Percentiles rank a stretch among this genome's conserved stretches.
Conservation (phyloP, 2,113 vertebrate genomes). For the Turnix velox region DNA sequence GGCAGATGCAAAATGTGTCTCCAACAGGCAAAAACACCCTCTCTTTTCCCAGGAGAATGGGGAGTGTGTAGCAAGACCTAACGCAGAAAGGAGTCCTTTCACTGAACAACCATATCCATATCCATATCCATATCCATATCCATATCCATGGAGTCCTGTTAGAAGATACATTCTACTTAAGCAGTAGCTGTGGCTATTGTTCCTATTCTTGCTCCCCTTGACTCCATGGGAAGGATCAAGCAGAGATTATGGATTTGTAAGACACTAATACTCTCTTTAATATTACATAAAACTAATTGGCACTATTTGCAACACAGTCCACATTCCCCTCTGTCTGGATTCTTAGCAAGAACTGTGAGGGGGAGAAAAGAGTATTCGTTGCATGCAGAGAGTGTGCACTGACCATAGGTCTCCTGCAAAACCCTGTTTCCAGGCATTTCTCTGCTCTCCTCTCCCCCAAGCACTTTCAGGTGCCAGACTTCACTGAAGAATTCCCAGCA, state of each 20-base stretch:
- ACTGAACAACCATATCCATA: neutral
- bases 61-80: fast-evolving
- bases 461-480: neutral
- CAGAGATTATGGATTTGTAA: neutral
- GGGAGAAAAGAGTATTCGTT: neutral
- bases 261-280: neutral
- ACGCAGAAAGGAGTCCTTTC: neutral
- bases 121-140: neutral
- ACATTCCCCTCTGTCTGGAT: fast-evolving
- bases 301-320: neutral
- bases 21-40: fast-evolving
- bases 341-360: neutral
- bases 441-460: neutral
- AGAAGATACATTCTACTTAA: neutral
- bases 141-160: neutral
- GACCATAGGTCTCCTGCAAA: neutral
- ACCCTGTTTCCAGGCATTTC: neutral
- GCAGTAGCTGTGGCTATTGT: neutral
- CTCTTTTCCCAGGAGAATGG: neutral
- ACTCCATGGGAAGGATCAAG: neutral
- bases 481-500: neutral
- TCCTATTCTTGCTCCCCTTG: neutral
- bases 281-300: neutral
- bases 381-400: neutral
- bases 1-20: neutral